Evolutionary conservation across 2,113 vertebrate species (phyloP).

Genomic region (Salvelinus fontinalis): DNA sequence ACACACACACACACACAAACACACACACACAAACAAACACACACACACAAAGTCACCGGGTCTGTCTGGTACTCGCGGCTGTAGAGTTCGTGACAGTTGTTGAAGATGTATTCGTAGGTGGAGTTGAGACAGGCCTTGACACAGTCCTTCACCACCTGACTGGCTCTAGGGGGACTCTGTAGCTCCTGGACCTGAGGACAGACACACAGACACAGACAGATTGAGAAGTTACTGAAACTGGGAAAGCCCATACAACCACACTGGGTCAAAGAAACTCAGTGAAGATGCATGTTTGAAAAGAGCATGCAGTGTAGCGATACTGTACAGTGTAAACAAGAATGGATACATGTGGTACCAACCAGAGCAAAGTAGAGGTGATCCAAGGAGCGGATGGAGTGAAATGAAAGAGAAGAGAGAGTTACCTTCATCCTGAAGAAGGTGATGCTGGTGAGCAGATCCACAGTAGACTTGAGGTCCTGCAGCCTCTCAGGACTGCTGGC

Average conservation of each 20-base stretch:
- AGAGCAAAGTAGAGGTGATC: background rate
- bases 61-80: slow-evolving; percentile 95
- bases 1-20: background rate
- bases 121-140: slow-evolving; percentile 98
- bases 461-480: slow-evolving; percentile 97
- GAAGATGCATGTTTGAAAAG: no score
- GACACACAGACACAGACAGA: background rate
- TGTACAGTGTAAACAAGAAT: no score
- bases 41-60: slow-evolving; percentile 66
- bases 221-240: background rate
- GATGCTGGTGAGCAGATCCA: slow-evolving; percentile 97
- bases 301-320: no score
- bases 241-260: no score
- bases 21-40: slow-evolving; percentile 53
- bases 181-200: slow-evolving; percentile 89
- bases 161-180: slow-evolving; percentile 93
- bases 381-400: background rate
- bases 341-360: background rate
- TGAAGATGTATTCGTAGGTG: slow-evolving; percentile 97
- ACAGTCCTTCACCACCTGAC: slow-evolving; percentile 96
- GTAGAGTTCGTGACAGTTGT: slow-evolving; percentile 96
- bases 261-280: background rate
- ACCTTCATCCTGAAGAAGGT: slow-evolving; percentile 99
- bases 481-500: slow-evolving; percentile 95
- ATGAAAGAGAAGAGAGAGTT: background rate